Evolutionary conservation across 2,888 invertebrate genomes (phyloP).

Genomic region (Lithophane leautieri): DNA sequence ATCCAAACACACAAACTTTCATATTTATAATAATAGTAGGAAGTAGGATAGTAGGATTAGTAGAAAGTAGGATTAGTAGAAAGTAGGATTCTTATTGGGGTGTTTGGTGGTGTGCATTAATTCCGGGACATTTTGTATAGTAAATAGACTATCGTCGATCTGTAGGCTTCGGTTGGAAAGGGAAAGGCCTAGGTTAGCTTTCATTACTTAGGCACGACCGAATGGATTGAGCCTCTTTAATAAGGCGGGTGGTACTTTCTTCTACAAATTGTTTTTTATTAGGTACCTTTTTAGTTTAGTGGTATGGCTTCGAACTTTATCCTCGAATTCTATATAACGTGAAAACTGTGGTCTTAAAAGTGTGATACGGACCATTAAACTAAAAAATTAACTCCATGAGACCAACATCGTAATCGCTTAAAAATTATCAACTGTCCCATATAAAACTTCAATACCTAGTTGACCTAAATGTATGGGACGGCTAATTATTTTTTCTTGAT

Average conservation of each 20-base stretch:
- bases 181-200: slow-evolving; percentile 30
- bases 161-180: slow-evolving; percentile 23
- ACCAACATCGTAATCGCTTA: neutral
- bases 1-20: too few relatives aligned
- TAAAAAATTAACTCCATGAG: too few relatives aligned
- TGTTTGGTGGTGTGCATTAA: too few relatives aligned
- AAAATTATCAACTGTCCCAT: too few relatives aligned
- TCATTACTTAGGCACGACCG: slow-evolving; percentile 30
- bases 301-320: neutral
- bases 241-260: neutral
- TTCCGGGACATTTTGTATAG: neutral
- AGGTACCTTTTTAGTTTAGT: neutral
- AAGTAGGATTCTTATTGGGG: too few relatives aligned
- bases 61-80: too few relatives aligned
- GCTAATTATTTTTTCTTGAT: too few relatives aligned
- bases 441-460: too few relatives aligned
- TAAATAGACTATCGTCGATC: slow-evolving; percentile 8
- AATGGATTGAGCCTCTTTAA: slow-evolving; percentile 1
- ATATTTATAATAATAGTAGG: too few relatives aligned
- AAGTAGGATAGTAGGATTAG: too few relatives aligned
- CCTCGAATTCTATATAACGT: neutral
- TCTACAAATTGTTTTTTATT: slow-evolving; percentile 15
- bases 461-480: too few relatives aligned
- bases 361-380: too few relatives aligned
- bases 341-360: neutral